These are phyloP conservation scores for Cyanocitta stelleri DNA, from an alignment of 2,113 vertebrate species.

Conservation along the genomic window DNA sequence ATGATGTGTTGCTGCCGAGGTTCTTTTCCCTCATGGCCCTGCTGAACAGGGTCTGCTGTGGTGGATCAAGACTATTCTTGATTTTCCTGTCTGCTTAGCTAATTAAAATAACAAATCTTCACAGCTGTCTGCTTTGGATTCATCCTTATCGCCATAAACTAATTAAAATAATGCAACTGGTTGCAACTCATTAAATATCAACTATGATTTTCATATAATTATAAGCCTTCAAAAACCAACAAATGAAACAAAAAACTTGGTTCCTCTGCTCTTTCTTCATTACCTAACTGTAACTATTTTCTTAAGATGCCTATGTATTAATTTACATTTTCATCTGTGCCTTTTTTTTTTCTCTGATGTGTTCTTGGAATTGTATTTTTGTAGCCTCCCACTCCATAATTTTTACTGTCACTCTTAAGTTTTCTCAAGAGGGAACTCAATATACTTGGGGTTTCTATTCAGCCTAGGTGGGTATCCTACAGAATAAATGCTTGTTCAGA, in stretches of 20 bases:
- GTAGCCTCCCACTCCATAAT: neutral
- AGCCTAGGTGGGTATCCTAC: neutral
- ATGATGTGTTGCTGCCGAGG: neutral
- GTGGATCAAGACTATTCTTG: conserved; percentile 34
- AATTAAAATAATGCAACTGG: conserved; percentile 70
- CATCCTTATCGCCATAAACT: conserved; percentile 67
- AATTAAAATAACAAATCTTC: conserved; percentile 79
- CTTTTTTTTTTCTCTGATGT: neutral
- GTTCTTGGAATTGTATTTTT: neutral
- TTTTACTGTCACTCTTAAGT: neutral
- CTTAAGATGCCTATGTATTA: neutral
- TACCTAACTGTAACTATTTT: neutral
- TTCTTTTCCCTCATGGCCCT: neutral
- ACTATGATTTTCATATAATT: conserved; percentile 34
- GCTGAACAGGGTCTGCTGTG: conserved; percentile 10
- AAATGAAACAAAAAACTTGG: neutral
- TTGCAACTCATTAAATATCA: conserved; percentile 61
- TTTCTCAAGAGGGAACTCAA: neutral
- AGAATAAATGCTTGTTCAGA: neutral
- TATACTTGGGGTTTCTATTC: neutral
- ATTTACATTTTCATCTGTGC: neutral
- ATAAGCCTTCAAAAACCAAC: neutral
- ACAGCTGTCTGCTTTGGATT: conserved; percentile 65
- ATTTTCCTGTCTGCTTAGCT: conserved; percentile 66
- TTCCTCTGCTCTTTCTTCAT: neutral